These are phyloP conservation scores for Microtus richardsoni DNA, from an alignment of 2,113 vertebrate genomes.

Conservation along the genomic window DNA sequence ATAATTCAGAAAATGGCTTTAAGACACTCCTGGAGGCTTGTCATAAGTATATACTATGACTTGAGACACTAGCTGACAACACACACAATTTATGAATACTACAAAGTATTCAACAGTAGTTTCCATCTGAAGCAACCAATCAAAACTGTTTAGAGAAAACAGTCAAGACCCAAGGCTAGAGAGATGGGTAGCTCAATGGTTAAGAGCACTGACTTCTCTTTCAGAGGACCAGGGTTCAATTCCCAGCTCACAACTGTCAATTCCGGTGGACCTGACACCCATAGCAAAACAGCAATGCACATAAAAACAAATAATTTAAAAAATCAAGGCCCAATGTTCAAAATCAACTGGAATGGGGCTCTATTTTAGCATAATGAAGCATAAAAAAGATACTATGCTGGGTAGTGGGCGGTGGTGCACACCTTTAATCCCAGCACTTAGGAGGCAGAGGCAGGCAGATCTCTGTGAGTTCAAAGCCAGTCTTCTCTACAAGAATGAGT, in stretches of 20 bases:
- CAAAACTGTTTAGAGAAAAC: constrained; percentile 52
- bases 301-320: background rate
- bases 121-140: background rate
- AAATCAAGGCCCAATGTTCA: background rate
- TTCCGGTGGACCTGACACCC: too few relatives aligned
- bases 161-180: background rate
- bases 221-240: too few relatives aligned
- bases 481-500: too few relatives aligned
- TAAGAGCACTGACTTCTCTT: too few relatives aligned
- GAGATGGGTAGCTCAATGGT: too few relatives aligned
- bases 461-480: too few relatives aligned
- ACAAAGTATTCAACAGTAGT: background rate
- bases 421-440: too few relatives aligned
- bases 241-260: too few relatives aligned
- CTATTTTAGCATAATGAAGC: constrained; percentile 37
- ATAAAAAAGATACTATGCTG: background rate
- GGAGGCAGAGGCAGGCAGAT: too few relatives aligned
- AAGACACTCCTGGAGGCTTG: background rate
- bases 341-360: background rate
- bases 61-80: background rate
- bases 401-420: too few relatives aligned
- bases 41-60: background rate
- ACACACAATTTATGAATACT: constrained; percentile 29
- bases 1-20: background rate
- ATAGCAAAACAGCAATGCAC: too few relatives aligned